phyloP scores from a whole-genome alignment of 2,888 invertebrate species.

The Drosophila niveifrons region DNA sequence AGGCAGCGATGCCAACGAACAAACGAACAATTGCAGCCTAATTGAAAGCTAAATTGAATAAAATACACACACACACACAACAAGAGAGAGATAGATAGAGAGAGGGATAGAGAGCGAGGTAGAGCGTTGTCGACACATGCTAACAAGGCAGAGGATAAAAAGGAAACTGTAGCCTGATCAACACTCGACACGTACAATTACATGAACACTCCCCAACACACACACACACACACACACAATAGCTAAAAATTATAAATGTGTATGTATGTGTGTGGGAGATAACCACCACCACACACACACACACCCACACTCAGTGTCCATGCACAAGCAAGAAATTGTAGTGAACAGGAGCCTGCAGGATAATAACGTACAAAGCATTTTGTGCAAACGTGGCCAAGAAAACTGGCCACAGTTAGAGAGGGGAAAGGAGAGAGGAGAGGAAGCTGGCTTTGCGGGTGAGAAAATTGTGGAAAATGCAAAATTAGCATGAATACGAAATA shows the following conservation, averaged over 20 bases:
- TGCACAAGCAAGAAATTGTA: slow-evolving; percentile 56
- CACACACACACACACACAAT: slow-evolving; percentile 7
- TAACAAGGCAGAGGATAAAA: slow-evolving; percentile 62
- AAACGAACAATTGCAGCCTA: slow-evolving; percentile 82
- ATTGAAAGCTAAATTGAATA: slow-evolving; percentile 81
- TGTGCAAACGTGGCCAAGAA: slow-evolving; percentile 38
- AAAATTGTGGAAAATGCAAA: slow-evolving; percentile 82
- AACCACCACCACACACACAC: slow-evolving; percentile 29
- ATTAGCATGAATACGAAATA: slow-evolving; percentile 81
- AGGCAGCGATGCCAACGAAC: slow-evolving; percentile 62
- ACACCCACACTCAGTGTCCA: slow-evolving; percentile 49
- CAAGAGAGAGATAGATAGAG: slow-evolving; percentile 23
- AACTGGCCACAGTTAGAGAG: slow-evolving; percentile 23
- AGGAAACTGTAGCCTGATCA: slow-evolving; percentile 69
- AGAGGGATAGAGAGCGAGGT: slow-evolving; percentile 1
- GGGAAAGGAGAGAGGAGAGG: background rate
- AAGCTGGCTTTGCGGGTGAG: slow-evolving; percentile 49
- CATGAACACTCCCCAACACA: slow-evolving; percentile 26
- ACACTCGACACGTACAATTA: slow-evolving; percentile 77
- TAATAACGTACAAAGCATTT: slow-evolving; percentile 53
- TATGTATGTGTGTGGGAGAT: slow-evolving; percentile 48
- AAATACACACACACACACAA: slow-evolving; percentile 60
- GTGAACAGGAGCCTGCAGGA: slow-evolving; percentile 50
- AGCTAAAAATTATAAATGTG: slow-evolving; percentile 49
- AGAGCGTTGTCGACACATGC: slow-evolving; percentile 46